Evolutionary conservation across 1,140 invertebrate genomes (phyloP).

Genomic region (Chionoecetes opilio): DNA sequence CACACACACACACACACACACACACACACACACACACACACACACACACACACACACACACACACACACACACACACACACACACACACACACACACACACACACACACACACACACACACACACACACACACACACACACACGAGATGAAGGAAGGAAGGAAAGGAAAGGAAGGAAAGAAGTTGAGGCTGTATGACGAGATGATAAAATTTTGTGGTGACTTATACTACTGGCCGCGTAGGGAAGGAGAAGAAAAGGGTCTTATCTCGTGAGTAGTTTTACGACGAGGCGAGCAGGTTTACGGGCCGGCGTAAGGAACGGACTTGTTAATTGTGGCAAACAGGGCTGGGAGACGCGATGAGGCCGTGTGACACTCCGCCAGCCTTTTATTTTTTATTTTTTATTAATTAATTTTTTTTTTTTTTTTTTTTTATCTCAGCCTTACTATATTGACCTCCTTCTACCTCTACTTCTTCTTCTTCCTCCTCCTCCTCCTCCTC

Average conservation of each 20-base stretch:
- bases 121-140: neutral
- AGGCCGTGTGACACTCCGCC: neutral
- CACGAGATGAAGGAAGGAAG: neutral
- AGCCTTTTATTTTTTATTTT: no score
- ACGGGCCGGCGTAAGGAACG: neutral
- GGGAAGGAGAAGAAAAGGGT: slow-evolving; percentile 27
- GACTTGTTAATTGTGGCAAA: slow-evolving; percentile 9
- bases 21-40: neutral
- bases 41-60: neutral
- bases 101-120: neutral
- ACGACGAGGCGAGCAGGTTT: slow-evolving; percentile 24
- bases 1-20: slow-evolving; percentile 18
- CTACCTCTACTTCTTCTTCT: no score
- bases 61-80: neutral
- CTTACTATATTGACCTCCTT: no score
- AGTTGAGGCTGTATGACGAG: slow-evolving; percentile 6
- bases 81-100: slow-evolving; percentile 18
- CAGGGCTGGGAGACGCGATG: neutral
- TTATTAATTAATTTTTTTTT: no score
- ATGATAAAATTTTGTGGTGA: slow-evolving; percentile 30
- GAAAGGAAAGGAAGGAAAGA: neutral
- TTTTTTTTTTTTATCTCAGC: no score
- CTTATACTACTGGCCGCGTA: slow-evolving; percentile 27
- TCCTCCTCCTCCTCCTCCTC: no score
- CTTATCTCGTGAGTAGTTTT: slow-evolving; percentile 11